Percentiles rank a stretch among this genome's conserved stretches.
Conservation (phyloP, 2,888 invertebrate species). For the Lasioglossum pauxillum region DNA sequence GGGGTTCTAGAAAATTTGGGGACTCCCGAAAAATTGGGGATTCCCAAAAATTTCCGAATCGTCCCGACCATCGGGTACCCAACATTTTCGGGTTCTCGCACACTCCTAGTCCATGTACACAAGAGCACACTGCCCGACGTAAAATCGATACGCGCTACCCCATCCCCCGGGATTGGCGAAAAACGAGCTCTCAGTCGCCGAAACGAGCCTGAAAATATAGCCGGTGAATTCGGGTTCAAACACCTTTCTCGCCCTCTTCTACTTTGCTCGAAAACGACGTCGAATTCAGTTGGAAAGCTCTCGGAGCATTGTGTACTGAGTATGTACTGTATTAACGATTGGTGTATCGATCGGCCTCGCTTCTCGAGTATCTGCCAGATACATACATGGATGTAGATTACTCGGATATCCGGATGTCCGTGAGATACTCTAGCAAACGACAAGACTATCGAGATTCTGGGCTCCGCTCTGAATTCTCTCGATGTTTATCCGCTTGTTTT, state of each 20-base stretch:
- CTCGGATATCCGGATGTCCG: not conserved
- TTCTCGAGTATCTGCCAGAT: not conserved
- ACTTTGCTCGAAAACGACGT: not conserved
- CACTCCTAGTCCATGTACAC: slow-evolving; percentile 26
- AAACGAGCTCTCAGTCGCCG: not conserved
- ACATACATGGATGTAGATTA: not conserved
- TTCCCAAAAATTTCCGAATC: not conserved
- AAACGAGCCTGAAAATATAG: not conserved
- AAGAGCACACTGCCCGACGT: slow-evolving; percentile 36
- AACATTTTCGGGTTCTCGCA: not conserved
- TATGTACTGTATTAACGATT: not conserved
- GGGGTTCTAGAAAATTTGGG: not conserved
- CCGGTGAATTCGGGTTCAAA: slow-evolving; percentile 5
- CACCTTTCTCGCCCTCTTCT: not conserved
- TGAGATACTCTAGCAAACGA: not conserved
- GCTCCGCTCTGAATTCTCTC: not conserved
- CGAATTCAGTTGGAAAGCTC: not conserved
- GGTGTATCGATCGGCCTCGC: not conserved
- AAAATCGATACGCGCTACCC: slow-evolving; percentile 54
- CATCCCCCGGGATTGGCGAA: slow-evolving; percentile 16
- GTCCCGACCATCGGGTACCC: not conserved
- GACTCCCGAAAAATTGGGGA: too few relatives aligned
- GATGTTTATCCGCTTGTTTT: not conserved
- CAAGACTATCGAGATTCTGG: not conserved
- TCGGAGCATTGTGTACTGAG: not conserved